These are phyloP conservation scores for Parascotia fuliginaria DNA, from an alignment of 2,888 invertebrate genomes.

Conservation along the genomic window DNA sequence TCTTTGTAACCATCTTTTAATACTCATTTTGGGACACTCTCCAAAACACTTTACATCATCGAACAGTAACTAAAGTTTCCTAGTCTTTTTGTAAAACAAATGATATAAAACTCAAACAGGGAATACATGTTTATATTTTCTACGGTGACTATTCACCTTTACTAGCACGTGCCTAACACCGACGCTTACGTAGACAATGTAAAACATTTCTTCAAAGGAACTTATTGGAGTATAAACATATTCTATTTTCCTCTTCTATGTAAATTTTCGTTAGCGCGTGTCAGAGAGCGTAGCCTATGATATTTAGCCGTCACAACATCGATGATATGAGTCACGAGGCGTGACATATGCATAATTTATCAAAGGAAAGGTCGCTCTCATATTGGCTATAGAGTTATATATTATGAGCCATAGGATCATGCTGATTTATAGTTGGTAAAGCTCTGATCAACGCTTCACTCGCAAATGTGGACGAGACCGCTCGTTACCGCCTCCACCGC, in stretches of 20 bases:
- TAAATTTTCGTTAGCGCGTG: slow-evolving; percentile 43
- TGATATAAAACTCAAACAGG: background rate
- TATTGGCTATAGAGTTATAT: slow-evolving; percentile 25
- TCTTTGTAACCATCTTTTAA: too few species aligned
- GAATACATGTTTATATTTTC: background rate
- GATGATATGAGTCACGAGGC: slow-evolving; percentile 43
- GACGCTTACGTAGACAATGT: slow-evolving; percentile 21
- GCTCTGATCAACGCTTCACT: slow-evolving; percentile 33
- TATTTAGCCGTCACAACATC: slow-evolving; percentile 49
- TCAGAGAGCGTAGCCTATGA: slow-evolving; percentile 45
- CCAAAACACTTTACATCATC: too few species aligned
- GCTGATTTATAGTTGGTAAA: slow-evolving; percentile 40
- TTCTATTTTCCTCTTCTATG: slow-evolving; percentile 45
- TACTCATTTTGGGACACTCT: too few species aligned
- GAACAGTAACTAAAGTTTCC: too few species aligned
- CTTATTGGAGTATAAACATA: slow-evolving; percentile 42
- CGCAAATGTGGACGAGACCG: slow-evolving; percentile 35
- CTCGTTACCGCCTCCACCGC: slow-evolving; percentile 33
- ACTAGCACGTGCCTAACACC: background rate
- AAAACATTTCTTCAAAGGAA: slow-evolving; percentile 32
- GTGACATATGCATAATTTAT: slow-evolving; percentile 55
- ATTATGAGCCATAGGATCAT: slow-evolving; percentile 9
- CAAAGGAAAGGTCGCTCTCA: slow-evolving; percentile 47
- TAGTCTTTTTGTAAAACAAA: background rate
- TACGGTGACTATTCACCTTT: slow-evolving; percentile 3